A percentile compares a stretch with the other conserved stretches of the same genome.
Conservation (phyloP, 2,797 vertebrate species). For the Gymnothorax reevesii region DNA sequence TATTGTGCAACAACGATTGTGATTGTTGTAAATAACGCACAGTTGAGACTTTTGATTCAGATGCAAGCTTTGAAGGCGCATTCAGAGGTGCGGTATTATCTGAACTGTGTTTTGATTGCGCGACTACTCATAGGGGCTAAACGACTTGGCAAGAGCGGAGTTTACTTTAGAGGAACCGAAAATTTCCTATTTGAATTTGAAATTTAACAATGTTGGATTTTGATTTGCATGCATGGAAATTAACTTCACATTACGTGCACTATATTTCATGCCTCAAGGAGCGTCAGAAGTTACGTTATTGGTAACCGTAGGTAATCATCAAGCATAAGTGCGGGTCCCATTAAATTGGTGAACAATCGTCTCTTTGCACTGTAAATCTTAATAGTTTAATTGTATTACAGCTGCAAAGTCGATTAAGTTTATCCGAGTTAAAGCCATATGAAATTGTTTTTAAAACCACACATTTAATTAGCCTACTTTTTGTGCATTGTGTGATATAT, state of each 20-base stretch:
- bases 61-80: slow-evolving; percentile 49
- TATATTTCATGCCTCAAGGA: background rate
- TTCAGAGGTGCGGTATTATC: slow-evolving; percentile 31
- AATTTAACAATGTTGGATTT: background rate
- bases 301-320: background rate
- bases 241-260: background rate
- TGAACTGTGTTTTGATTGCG: background rate
- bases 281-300: no score
- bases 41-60: background rate
- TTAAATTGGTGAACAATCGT: background rate
- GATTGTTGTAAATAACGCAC: background rate
- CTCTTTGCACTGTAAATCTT: background rate
- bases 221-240: background rate
- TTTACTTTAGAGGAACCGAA: background rate
- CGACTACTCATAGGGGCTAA: background rate
- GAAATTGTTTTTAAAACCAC: background rate
- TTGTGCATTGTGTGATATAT: background rate
- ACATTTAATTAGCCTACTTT: background rate
- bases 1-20: background rate
- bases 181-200: background rate
- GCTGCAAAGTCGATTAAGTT: background rate
- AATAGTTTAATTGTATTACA: background rate
- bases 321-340: background rate
- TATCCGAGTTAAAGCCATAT: no score
- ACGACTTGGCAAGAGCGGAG: background rate